These are phyloP conservation scores for Silvanus unidentatus DNA, from an alignment of 2,888 invertebrate genomes.

Conservation along the genomic window DNA sequence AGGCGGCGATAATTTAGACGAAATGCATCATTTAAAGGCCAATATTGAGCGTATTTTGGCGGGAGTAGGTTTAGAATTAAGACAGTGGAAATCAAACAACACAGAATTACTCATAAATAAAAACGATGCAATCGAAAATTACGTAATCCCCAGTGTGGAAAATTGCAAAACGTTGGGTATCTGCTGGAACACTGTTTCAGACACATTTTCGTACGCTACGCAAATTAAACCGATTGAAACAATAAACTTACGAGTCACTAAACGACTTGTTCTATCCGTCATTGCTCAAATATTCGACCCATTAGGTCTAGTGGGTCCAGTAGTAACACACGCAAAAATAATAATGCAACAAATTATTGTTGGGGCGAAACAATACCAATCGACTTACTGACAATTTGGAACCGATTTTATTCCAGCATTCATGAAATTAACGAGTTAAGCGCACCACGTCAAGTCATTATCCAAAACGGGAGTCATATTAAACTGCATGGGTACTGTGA, in stretches of 20 bases:
- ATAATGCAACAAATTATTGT: no score
- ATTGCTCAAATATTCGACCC: slow-evolving; percentile 15
- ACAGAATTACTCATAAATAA: not conserved
- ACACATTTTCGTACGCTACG: not conserved
- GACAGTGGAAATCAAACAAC: slow-evolving; percentile 6
- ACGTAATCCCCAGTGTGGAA: no score
- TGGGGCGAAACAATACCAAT: slow-evolving; percentile 10
- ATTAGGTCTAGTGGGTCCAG: slow-evolving; percentile 12
- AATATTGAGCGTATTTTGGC: not conserved
- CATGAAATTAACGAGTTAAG: no score
- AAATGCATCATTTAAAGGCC: not conserved
- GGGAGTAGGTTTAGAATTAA: slow-evolving; percentile 3
- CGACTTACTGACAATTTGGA: not conserved
- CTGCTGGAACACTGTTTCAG: not conserved
- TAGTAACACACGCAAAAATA: slow-evolving; percentile 15
- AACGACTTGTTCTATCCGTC: slow-evolving; percentile 1
- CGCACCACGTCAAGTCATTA: slow-evolving; percentile 1
- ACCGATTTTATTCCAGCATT: not conserved
- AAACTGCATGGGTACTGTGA: slow-evolving; percentile 8
- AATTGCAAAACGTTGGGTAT: not conserved
- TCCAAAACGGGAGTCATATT: not conserved
- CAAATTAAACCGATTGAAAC: no score
- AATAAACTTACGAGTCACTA: no score
- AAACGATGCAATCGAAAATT: not conserved
- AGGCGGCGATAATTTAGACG: slow-evolving; percentile 4